Conservation (phyloP, 2,888 invertebrate species). For the Eupithecia exiguata region DNA sequence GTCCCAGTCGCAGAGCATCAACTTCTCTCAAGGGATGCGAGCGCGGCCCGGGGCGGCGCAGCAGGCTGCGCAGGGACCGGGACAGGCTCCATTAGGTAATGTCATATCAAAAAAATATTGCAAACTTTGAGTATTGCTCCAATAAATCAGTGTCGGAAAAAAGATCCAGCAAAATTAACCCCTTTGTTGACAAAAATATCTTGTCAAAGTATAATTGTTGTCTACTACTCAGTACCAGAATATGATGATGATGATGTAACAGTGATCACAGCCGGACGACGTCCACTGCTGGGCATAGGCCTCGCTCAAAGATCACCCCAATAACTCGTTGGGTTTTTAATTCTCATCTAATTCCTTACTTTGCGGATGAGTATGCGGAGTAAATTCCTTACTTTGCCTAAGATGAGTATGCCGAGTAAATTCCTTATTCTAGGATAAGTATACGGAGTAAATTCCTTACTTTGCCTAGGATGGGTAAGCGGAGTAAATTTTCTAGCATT, state of each 20-base stretch:
- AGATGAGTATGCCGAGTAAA: no score
- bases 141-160: no score
- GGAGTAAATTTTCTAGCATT: background rate
- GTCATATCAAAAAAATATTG: background rate
- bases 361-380: background rate
- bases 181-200: no score
- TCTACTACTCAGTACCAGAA: no score
- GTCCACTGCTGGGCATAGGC: no score
- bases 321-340: background rate
- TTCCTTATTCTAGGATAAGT: background rate
- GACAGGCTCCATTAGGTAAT: slow-evolving; percentile 63
- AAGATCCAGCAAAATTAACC: no score
- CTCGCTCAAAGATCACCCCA: no score
- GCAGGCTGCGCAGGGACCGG: slow-evolving; percentile 42
- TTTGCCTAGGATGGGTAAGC: background rate
- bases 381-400: background rate
- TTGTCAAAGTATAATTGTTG: no score
- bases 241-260: no score
- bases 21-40: slow-evolving; percentile 90
- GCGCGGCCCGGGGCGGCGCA: slow-evolving; percentile 73
- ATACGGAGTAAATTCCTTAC: background rate
- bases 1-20: slow-evolving; percentile 93
- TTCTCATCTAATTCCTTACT: background rate
- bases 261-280: no score
- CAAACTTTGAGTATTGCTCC: no score